Evolutionary conservation across 1,140 invertebrate species (phyloP).

Genomic region (Teleogryllus occipitalis): DNA sequence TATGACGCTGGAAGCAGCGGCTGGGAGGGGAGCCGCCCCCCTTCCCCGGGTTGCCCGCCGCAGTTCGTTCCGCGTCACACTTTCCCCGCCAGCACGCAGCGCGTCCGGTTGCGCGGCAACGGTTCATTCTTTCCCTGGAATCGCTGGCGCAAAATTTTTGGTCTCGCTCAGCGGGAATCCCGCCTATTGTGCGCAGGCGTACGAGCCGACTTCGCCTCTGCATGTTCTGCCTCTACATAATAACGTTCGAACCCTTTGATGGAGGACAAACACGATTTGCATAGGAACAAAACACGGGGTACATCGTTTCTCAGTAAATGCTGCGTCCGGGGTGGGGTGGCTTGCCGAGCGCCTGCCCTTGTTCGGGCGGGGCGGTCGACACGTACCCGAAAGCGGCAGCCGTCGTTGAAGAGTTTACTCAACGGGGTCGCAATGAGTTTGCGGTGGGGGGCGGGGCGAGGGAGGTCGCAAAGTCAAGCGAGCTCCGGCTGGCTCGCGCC

Average conservation of each 20-base stretch:
- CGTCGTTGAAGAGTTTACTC: background rate
- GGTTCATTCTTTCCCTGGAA: background rate
- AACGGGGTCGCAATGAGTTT: background rate
- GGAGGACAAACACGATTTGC: background rate
- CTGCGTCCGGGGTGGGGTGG: background rate
- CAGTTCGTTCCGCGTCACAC: slow-evolving; percentile 7
- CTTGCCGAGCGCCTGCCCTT: background rate
- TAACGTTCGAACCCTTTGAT: background rate
- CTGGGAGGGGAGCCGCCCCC: slow-evolving; percentile 20
- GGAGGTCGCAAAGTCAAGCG: background rate
- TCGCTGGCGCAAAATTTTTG: background rate
- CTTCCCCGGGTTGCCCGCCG: no score
- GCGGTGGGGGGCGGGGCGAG: background rate
- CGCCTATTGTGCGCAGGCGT: slow-evolving; percentile 18
- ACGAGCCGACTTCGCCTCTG: slow-evolving; percentile 23
- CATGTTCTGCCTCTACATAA: slow-evolving; percentile 17
- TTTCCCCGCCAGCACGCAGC: no score
- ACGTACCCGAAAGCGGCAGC: background rate
- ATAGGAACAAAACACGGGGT: background rate
- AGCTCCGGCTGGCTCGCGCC: background rate
- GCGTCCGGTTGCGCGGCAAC: background rate
- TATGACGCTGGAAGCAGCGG: slow-evolving; percentile 16
- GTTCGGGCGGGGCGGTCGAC: background rate
- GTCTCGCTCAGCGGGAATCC: background rate
- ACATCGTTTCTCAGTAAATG: background rate